These are phyloP conservation scores for Lepidurus arcticus DNA, from an alignment of 1,140 invertebrate species.

Conservation along the genomic window DNA sequence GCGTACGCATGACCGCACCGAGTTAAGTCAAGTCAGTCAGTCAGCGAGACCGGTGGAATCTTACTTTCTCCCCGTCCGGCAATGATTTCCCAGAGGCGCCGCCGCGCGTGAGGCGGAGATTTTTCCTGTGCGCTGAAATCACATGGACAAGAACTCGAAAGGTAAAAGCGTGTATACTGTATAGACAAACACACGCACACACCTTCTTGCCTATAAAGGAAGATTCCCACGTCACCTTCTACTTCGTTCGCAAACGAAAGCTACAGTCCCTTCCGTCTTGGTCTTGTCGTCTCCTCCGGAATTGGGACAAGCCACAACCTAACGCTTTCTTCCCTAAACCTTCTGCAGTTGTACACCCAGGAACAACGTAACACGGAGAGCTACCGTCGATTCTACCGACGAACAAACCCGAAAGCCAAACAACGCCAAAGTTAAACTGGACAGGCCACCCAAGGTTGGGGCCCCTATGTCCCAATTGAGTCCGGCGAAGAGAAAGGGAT, in stretches of 20 bases:
- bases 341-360: neutral
- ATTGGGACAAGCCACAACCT: neutral
- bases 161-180: neutral
- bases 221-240: neutral
- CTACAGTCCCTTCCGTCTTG: too few species aligned
- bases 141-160: neutral
- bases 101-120: neutral
- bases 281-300: neutral
- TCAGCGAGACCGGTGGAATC: neutral
- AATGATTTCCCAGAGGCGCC: neutral
- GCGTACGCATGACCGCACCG: neutral
- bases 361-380: neutral
- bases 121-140: slow-evolving; percentile 11
- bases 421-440: neutral
- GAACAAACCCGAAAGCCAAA: neutral
- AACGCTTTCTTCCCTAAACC: neutral
- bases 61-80: slow-evolving; percentile 17
- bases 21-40: neutral
- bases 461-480: neutral
- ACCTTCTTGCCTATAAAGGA: neutral
- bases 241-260: neutral
- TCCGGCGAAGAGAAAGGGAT: slow-evolving; percentile 10
- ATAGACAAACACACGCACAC: neutral
- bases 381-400: neutral
- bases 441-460: neutral